These are phyloP conservation scores for Psittacus erithacus DNA, from an alignment of 2,113 vertebrate genomes.

Conservation along the genomic window DNA sequence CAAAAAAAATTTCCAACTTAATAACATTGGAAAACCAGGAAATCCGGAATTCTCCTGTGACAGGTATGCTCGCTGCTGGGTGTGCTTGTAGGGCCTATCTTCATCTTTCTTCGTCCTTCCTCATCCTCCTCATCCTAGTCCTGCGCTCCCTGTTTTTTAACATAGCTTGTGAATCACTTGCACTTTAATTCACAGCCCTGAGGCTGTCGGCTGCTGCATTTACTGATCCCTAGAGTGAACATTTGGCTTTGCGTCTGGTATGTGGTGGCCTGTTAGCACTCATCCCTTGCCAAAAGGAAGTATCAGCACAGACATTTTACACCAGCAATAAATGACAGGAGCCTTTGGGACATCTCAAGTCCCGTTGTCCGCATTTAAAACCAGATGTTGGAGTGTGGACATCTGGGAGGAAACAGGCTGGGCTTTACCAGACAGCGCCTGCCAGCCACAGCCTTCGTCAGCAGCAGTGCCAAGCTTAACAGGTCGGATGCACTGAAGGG, in stretches of 20 bases:
- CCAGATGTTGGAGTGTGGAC: neutral
- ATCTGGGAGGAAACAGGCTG: neutral
- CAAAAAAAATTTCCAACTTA: neutral
- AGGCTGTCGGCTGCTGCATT: rapidly evolving
- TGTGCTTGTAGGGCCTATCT: neutral
- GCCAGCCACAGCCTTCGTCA: neutral
- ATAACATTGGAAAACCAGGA: neutral
- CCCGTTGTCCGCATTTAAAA: neutral
- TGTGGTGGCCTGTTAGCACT: neutral
- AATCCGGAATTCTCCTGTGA: neutral
- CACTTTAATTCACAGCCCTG: rapidly evolving
- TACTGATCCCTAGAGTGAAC: neutral
- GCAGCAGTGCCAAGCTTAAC: no score
- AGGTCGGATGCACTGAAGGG: neutral
- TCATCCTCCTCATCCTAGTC: no score
- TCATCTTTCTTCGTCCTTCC: neutral
- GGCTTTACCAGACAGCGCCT: neutral
- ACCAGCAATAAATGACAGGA: neutral
- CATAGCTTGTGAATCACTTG: no score
- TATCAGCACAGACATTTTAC: neutral
- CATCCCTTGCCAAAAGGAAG: neutral
- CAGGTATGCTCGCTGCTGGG: neutral
- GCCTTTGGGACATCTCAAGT: neutral
- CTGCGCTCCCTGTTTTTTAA: neutral
- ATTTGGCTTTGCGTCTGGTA: rapidly evolving